Conservation (phyloP, 2,113 vertebrate genomes). For the Cyanistes caeruleus region DNA sequence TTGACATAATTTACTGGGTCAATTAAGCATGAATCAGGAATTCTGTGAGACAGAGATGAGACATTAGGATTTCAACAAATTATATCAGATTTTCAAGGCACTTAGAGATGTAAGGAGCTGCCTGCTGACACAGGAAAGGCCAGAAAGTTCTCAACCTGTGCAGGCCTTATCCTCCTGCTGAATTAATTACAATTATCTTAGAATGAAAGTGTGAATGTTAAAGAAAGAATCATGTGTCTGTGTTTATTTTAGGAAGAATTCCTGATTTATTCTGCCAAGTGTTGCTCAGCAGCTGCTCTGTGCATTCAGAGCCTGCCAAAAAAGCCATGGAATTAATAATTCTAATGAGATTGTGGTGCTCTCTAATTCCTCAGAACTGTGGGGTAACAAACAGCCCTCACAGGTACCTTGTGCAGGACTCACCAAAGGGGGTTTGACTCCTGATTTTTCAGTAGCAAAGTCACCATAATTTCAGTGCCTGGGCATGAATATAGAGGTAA, state of each 20-base stretch:
- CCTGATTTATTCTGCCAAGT: not conserved
- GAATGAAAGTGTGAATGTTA: not conserved
- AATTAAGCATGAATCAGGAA: conserved; percentile 53
- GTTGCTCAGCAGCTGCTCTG: not conserved
- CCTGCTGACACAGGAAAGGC: not conserved
- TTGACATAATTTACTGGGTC: conserved; percentile 47
- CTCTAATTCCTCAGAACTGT: not conserved
- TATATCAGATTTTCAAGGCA: not conserved
- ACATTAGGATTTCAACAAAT: conserved; percentile 14
- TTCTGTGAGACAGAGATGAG: not conserved
- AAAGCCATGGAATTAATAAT: not conserved
- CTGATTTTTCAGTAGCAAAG: not conserved
- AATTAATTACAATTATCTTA: not conserved
- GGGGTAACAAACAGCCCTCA: not conserved
- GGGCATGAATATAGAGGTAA: not conserved
- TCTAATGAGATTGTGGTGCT: not conserved
- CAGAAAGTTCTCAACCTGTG: not conserved
- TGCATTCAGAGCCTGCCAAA: not conserved
- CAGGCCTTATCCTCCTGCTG: not conserved
- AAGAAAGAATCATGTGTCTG: fast-evolving
- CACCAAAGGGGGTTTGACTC: not conserved
- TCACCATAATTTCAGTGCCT: not conserved
- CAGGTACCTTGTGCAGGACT: not conserved
- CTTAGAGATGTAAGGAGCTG: not conserved
- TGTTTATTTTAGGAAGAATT: not conserved